These are phyloP conservation scores for Protomyctophum bolini DNA, from an alignment of 2,113 vertebrate genomes.

Conservation along the genomic window DNA sequence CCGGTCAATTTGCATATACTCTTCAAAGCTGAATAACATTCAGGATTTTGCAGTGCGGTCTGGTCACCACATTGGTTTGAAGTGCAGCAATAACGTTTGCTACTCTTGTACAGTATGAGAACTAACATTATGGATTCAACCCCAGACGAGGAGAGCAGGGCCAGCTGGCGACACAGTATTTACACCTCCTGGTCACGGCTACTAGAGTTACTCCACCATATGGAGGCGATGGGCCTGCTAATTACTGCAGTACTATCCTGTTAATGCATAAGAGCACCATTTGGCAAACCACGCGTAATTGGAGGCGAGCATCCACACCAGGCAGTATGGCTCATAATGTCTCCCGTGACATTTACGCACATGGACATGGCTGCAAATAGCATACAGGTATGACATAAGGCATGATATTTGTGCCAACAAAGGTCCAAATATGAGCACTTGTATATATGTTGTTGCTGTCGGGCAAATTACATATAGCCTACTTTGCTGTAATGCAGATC, in stretches of 20 bases:
- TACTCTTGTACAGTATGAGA: conserved; percentile 28
- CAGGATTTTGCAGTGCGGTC: too few relatives aligned
- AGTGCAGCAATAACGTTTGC: conserved; percentile 37
- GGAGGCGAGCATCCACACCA: conserved; percentile 42
- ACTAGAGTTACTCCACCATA: conserved; percentile 55
- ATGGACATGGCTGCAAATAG: conserved; percentile 32
- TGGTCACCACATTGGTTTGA: conserved; percentile 3
- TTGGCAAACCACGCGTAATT: conserved; percentile 62
- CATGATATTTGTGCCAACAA: neutral
- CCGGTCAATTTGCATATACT: neutral
- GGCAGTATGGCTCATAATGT: conserved; percentile 47
- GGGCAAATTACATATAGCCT: too few relatives aligned
- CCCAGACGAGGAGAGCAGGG: conserved; percentile 32
- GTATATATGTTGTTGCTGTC: too few relatives aligned
- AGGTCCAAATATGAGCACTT: conserved; percentile 32
- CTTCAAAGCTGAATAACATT: conserved; percentile 2
- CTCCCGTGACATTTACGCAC: conserved; percentile 55
- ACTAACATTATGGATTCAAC: conserved; percentile 15
- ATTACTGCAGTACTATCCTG: conserved; percentile 67
- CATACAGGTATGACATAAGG: too few relatives aligned
- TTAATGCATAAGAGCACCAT: conserved; percentile 61
- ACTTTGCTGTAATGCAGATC: too few relatives aligned
- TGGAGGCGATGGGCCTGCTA: conserved; percentile 64
- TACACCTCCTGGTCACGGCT: conserved; percentile 57
- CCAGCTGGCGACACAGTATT: conserved; percentile 58